Conservation (phyloP, 2,797 vertebrate genomes). For the Dermochelys coriacea region DNA sequence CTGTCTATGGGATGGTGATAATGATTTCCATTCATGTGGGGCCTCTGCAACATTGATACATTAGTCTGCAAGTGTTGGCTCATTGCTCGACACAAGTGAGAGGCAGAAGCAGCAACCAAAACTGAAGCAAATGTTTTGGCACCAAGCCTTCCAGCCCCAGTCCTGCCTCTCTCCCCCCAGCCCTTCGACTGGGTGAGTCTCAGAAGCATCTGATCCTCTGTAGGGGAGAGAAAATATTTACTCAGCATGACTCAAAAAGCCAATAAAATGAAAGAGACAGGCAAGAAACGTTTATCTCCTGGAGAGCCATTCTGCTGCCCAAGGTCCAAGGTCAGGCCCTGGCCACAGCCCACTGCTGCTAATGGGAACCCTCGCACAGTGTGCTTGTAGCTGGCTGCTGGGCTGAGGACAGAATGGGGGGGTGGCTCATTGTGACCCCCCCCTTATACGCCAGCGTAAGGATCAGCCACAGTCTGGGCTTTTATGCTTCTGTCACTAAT, state of each 20-base stretch:
- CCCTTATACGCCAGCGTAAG: background rate
- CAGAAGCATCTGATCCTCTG: background rate
- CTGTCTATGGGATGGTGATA: background rate
- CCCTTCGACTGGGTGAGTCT: background rate
- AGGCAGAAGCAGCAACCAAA: background rate
- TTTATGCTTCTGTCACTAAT: background rate
- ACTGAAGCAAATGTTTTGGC: background rate
- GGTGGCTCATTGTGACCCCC: background rate
- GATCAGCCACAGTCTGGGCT: background rate
- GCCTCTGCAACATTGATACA: background rate
- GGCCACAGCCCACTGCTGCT: background rate
- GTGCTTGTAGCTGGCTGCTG: background rate
- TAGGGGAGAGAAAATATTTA: conserved; percentile 4
- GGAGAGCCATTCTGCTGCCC: background rate
- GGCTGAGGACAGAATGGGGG: accelerated
- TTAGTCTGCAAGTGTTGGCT: background rate
- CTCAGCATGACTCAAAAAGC: background rate
- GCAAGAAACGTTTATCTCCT: background rate
- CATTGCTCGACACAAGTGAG: background rate
- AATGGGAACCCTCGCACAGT: accelerated
- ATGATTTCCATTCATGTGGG: conserved; percentile 65
- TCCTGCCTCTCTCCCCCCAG: too few relatives aligned
- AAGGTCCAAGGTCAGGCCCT: background rate
- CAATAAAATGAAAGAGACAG: background rate
- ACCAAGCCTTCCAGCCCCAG: background rate